Base-by-base conservation (phyloP, 1,140 invertebrate species). In the Drosophila murphyi region DNA sequence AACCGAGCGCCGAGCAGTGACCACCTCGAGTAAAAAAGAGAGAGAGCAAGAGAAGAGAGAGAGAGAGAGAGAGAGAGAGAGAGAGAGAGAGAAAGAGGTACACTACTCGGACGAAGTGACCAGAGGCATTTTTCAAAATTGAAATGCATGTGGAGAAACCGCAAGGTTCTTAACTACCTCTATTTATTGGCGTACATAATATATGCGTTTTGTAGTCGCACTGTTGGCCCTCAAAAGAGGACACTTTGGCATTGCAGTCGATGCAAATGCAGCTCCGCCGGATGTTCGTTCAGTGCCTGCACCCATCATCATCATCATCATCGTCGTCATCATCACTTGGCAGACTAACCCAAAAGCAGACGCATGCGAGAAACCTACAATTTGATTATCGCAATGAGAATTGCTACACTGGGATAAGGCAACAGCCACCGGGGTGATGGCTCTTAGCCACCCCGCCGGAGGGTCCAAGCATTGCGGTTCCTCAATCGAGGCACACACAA, bases 381-480 rank as follows among this genome's bases (percentile, higher is more conserved):
- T 91, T 91, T 91, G 90, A 90, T 90, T 91, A 91, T 91, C 80
- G 76, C 77, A 83, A 90, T 91, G 90, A 82, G 86, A 90, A 88
- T 82, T 80, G 82, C 78, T 61, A 78, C 82, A 91, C 78, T 81
- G 75, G 75, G 72, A 57, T 51, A 34, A 20, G 39, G 35, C 51
- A 5, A 50, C 20, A 45, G 43, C 37, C 48, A 43, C 35, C 28
- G 45, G 37, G 39, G 35, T 47, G 34, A 20, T 2, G n/a, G 31
- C 35, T 39, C 37, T 20, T 34, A 28, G 35, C 35, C 45, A 29
- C 48, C 55, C 3, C 55, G 28, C 20, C 5, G 31, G 51, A 20
- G 20, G 20, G 20, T 20, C 20, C 20, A 20, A 20, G 20, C 39
- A 43, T 48, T 41, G 1, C 12, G 34, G 20, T 28, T 39, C 10